Conservation (phyloP, 2,113 vertebrate genomes). For the Anoura caudifer region DNA sequence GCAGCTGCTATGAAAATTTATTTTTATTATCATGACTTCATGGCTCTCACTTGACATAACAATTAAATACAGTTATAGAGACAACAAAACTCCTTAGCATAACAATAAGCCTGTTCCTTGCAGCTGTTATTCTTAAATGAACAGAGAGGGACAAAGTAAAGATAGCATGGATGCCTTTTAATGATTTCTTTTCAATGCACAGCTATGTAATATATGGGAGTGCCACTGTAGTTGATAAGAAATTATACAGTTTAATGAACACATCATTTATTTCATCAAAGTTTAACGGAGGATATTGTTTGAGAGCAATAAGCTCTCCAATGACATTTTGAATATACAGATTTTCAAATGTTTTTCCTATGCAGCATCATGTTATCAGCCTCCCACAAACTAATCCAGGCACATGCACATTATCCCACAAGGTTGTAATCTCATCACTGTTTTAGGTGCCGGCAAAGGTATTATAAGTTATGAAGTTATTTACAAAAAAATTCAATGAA, state of each 20-base stretch:
- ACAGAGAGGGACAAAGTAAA: slow-evolving; percentile 22
- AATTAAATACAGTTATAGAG: slow-evolving; percentile 61
- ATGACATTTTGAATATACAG: neutral
- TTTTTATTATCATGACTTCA: slow-evolving; percentile 70
- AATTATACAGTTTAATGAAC: slow-evolving; percentile 29
- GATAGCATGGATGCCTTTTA: neutral
- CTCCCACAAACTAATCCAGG: neutral
- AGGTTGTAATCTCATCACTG: neutral
- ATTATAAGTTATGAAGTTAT: neutral
- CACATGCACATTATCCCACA: neutral
- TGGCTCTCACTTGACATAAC: slow-evolving; percentile 65
- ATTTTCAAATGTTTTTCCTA: slow-evolving; percentile 30
- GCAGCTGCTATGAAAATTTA: slow-evolving; percentile 29
- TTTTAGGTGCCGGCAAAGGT: neutral
- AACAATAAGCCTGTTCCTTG: slow-evolving; percentile 27
- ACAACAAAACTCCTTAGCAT: slow-evolving; percentile 62
- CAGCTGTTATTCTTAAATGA: slow-evolving; percentile 60
- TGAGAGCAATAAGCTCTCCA: neutral
- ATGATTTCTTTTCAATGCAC: slow-evolving; percentile 35
- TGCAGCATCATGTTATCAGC: slow-evolving; percentile 21
- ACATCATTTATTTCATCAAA: neutral
- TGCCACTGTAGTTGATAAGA: slow-evolving; percentile 34
- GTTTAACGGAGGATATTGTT: neutral
- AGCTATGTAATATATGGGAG: slow-evolving; percentile 2
- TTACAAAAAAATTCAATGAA: neutral